phyloP scores from a whole-genome alignment of 2,888 invertebrate species.

The Troides helena region DNA sequence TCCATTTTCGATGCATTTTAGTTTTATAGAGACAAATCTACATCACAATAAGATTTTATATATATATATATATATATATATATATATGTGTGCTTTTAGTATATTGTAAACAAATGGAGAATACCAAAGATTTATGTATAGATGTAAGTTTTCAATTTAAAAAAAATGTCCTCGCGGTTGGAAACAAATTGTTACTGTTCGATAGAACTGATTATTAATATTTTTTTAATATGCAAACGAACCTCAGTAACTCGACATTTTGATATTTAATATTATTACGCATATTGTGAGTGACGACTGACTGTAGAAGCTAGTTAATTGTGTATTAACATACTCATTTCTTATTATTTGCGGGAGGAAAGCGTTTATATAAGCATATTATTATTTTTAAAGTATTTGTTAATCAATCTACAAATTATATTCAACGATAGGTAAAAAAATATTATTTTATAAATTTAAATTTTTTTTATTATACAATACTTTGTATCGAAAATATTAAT shows the following conservation, averaged over 20 bases:
- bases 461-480: background rate
- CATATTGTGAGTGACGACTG: slow-evolving; percentile 71
- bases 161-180: slow-evolving; percentile 55
- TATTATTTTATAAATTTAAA: slow-evolving; percentile 5
- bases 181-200: slow-evolving; percentile 80
- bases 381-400: slow-evolving; percentile 32
- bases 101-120: slow-evolving; percentile 56
- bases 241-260: slow-evolving; percentile 64
- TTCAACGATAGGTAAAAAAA: slow-evolving; percentile 13
- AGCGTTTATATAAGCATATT: slow-evolving; percentile 48
- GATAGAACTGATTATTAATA: slow-evolving; percentile 48
- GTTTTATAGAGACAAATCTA: slow-evolving; percentile 35
- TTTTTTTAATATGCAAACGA: slow-evolving; percentile 68
- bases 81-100: slow-evolving; percentile 37
- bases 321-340: slow-evolving; percentile 49
- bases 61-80: slow-evolving; percentile 34
- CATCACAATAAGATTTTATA: slow-evolving; percentile 61
- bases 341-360: slow-evolving; percentile 49
- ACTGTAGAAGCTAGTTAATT: slow-evolving; percentile 60
- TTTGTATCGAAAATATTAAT: background rate
- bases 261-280: slow-evolving; percentile 62
- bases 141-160: slow-evolving; percentile 66
- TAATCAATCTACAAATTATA: slow-evolving; percentile 22
- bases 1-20: slow-evolving; percentile 33
- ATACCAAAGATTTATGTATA: slow-evolving; percentile 77